phyloP scores from a whole-genome alignment of 1,140 invertebrate species.

The honey bee (Apis mellifera) region DNA sequence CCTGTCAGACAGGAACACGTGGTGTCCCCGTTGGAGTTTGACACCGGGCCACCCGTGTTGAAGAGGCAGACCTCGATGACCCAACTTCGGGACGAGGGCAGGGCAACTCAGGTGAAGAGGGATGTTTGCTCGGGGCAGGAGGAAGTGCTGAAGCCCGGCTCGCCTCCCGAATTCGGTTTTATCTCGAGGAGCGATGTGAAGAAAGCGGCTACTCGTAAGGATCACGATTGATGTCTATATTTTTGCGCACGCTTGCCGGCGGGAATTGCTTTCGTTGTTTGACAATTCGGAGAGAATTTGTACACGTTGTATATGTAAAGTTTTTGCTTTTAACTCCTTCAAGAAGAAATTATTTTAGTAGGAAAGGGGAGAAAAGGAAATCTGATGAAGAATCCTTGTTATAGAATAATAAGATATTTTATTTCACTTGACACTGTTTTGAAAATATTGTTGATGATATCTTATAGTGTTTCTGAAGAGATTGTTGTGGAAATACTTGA shows the following conservation, averaged over 20 bases:
- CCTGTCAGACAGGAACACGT: conserved; percentile 80
- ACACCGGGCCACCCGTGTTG: conserved; percentile 81
- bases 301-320: not conserved
- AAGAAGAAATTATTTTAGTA: too few relatives aligned
- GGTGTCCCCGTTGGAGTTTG: conserved; percentile 84
- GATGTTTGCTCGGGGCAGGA: conserved; percentile 55
- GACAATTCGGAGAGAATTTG: not conserved
- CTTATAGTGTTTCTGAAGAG: too few relatives aligned
- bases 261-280: not conserved
- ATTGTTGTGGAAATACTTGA: not conserved
- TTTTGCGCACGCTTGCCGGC: conserved; percentile 27
- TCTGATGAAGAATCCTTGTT: too few relatives aligned
- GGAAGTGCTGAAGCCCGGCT: conserved; percentile 80
- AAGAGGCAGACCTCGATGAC: conserved; percentile 69
- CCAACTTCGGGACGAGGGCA: conserved; percentile 45
- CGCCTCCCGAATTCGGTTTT: conserved; percentile 84
- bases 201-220: conserved; percentile 79
- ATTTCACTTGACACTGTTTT: too few relatives aligned
- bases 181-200: conserved; percentile 77
- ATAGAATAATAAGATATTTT: too few relatives aligned
- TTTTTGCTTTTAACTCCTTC: too few relatives aligned
- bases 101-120: conserved; percentile 8
- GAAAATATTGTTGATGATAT: too few relatives aligned
- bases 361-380: too few relatives aligned
- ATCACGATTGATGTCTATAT: conserved; percentile 44